Conservation (phyloP, 1,140 invertebrate species). For the Planococcus citri region DNA sequence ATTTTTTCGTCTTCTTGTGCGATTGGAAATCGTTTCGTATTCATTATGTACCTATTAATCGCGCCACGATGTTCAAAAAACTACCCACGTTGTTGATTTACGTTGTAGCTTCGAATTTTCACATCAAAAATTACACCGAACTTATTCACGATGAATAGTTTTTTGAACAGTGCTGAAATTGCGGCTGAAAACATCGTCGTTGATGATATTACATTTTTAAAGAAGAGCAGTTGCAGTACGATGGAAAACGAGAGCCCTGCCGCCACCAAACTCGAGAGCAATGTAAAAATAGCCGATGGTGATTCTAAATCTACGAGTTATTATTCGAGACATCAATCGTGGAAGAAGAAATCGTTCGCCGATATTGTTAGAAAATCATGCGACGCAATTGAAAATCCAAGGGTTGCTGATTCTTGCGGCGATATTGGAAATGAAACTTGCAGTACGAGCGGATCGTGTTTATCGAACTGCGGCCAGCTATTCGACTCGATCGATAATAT, state of each 20-base stretch:
- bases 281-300: neutral
- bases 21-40: neutral
- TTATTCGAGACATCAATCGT: neutral
- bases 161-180: neutral
- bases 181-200: neutral
- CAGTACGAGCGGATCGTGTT: neutral
- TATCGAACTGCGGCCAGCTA: neutral
- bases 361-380: neutral
- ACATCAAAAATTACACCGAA: neutral
- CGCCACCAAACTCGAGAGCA: too few relatives aligned
- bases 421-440: neutral
- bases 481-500: neutral
- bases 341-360: conserved; percentile 10
- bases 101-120: neutral
- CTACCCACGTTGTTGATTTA: neutral
- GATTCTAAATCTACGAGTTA: neutral
- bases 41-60: neutral
- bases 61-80: neutral
- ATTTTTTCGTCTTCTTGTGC: neutral
- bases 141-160: neutral
- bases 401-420: neutral
- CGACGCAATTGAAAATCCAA: neutral
- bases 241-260: neutral
- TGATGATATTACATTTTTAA: neutral
- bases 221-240: neutral